These are phyloP conservation scores for Sminthurides aquaticus DNA, from an alignment of 2,888 invertebrate species.

Conservation along the genomic window DNA sequence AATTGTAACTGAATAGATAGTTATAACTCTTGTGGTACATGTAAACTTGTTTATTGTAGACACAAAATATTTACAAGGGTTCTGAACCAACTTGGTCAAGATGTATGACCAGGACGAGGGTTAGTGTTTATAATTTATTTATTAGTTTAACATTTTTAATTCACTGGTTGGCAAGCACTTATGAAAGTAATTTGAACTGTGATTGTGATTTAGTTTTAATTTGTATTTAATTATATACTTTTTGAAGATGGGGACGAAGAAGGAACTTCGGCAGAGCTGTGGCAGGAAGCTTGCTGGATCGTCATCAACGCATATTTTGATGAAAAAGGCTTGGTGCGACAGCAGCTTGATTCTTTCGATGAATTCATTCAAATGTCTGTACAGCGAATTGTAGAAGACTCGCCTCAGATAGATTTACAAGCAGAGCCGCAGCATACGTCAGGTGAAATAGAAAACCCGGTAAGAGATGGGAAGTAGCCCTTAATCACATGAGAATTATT, in stretches of 20 bases:
- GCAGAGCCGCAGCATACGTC: constrained; percentile 96
- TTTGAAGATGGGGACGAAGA: constrained; percentile 58
- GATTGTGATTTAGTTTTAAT: too few species aligned
- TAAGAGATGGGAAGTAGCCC: too few species aligned
- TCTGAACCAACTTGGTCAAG: constrained; percentile 4
- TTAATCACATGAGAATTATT: too few species aligned
- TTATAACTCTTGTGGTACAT: too few species aligned
- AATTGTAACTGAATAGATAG: too few species aligned
- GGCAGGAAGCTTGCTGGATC: constrained; percentile 99
- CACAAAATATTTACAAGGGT: too few species aligned
- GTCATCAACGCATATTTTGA: constrained; percentile 99
- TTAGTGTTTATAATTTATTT: too few species aligned
- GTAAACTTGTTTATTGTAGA: too few species aligned
- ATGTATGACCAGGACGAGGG: constrained; percentile 23
- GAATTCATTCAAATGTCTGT: constrained; percentile 99
- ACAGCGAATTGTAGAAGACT: constrained; percentile 97
- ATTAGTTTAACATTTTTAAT: too few species aligned
- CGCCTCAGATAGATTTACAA: constrained; percentile 90
- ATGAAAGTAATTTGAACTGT: too few species aligned
- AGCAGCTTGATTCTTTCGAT: constrained; percentile 98
- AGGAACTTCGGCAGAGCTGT: constrained; percentile 94
- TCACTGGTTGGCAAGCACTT: too few species aligned
- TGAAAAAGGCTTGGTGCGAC: constrained; percentile 97
- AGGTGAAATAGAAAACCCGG: constrained; percentile 82
- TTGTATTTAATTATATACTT: background rate